Evolutionary conservation across 2,113 vertebrate genomes (phyloP).

Genomic region (Prolemur simus): DNA sequence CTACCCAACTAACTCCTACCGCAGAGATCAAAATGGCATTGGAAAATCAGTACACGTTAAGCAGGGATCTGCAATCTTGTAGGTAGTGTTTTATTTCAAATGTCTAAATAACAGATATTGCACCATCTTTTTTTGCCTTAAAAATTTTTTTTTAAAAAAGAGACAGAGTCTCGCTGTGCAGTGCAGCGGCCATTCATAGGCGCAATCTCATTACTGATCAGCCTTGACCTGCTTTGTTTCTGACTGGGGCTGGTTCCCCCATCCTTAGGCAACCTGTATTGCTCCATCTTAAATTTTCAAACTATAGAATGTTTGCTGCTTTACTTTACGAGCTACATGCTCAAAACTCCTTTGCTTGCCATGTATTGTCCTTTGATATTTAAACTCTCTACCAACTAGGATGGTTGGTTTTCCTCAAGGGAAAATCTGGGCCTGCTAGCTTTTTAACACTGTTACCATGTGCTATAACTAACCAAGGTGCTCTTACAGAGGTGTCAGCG

Average conservation of each 20-base stretch:
- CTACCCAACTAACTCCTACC: background rate
- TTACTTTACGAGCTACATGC: background rate
- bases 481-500: constrained; percentile 31
- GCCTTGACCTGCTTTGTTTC: too few species aligned
- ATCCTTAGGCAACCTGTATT: too few species aligned
- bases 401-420: background rate
- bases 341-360: background rate
- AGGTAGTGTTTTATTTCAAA: background rate
- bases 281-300: background rate
- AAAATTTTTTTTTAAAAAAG: background rate
- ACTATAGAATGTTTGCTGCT: background rate
- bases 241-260: too few species aligned
- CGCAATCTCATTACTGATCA: too few species aligned
- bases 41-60: background rate
- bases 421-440: background rate
- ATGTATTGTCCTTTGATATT: background rate
- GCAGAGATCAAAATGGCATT: background rate
- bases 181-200: background rate
- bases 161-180: background rate
- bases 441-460: background rate
- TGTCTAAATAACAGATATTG: background rate
- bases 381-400: background rate
- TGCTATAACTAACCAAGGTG: background rate
- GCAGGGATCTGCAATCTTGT: background rate
- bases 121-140: background rate